A percentile compares a stretch with the other conserved stretches of the same genome.
Conservation (phyloP, 2,113 vertebrate species). For the Alces alces region DNA sequence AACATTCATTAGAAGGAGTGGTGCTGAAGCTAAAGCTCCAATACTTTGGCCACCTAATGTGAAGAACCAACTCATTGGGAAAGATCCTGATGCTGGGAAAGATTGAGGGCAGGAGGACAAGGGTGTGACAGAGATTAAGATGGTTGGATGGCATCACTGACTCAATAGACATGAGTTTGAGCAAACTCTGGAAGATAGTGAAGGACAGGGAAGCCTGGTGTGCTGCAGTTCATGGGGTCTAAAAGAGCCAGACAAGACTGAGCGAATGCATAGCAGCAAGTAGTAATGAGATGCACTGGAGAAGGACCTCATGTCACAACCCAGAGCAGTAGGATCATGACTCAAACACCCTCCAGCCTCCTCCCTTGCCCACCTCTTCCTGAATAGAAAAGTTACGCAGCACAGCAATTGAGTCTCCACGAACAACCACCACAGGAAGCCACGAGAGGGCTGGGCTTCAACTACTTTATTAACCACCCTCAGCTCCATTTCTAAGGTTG, state of each 20-base stretch:
- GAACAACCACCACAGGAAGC: background rate
- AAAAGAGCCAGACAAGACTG: background rate
- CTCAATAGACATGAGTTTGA: background rate
- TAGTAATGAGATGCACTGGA: background rate
- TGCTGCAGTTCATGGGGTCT: background rate
- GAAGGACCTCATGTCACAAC: rapidly evolving
- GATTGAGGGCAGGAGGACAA: background rate
- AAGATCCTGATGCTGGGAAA: background rate
- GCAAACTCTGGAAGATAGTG: background rate
- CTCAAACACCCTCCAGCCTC: rapidly evolving
- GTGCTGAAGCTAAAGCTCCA: background rate
- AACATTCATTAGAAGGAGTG: no score
- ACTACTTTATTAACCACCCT: background rate
- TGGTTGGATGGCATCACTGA: background rate
- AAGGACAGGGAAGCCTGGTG: background rate
- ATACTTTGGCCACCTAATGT: background rate
- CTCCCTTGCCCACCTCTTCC: rapidly evolving
- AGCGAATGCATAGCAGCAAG: background rate
- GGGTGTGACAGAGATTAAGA: background rate
- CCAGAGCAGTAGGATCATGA: rapidly evolving
- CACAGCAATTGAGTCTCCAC: rapidly evolving
- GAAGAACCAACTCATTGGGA: background rate
- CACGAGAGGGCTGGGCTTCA: rapidly evolving
- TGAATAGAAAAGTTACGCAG: background rate
- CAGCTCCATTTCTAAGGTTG: background rate